Conservation (phyloP, 2,888 invertebrate species). For the Pyrrhia umbra region DNA sequence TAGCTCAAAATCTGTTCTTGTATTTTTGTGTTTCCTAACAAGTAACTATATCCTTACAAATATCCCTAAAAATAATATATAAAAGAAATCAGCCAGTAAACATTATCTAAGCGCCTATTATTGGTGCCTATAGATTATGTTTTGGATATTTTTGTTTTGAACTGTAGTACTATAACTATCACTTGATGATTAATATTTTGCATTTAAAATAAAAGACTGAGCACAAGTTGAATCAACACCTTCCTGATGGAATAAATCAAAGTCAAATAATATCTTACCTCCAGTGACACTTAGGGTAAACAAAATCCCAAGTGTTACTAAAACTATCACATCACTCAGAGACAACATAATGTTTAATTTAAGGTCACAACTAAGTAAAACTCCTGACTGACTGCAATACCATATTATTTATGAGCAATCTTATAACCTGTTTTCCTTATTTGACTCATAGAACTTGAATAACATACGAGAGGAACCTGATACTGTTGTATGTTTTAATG, state of each 20-base stretch:
- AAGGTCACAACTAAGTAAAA: conserved; percentile 10
- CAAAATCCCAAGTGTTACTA: conserved; percentile 44
- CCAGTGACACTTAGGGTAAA: conserved; percentile 39
- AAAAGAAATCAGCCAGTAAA: no score
- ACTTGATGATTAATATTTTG: neutral
- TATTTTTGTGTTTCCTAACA: no score
- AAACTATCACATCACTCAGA: conserved; percentile 50
- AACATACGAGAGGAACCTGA: conserved; percentile 34
- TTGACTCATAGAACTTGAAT: conserved; percentile 41
- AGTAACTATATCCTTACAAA: no score
- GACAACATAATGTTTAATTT: conserved; percentile 26
- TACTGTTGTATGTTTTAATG: conserved; percentile 3
- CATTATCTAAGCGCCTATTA: no score
- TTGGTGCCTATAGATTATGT: no score
- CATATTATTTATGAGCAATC: conserved; percentile 25
- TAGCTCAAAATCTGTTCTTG: neutral
- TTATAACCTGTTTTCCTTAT: conserved; percentile 41
- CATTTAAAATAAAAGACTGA: neutral
- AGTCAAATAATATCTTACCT: conserved; percentile 30
- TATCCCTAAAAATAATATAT: no score
- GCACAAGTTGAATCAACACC: no score
- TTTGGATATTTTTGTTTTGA: no score
- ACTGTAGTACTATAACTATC: no score
- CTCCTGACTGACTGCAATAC: conserved; percentile 15
- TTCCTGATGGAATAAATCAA: neutral